Base-by-base conservation (phyloP, 2,797 vertebrate genomes). In the Psittacula derbiana region DNA sequence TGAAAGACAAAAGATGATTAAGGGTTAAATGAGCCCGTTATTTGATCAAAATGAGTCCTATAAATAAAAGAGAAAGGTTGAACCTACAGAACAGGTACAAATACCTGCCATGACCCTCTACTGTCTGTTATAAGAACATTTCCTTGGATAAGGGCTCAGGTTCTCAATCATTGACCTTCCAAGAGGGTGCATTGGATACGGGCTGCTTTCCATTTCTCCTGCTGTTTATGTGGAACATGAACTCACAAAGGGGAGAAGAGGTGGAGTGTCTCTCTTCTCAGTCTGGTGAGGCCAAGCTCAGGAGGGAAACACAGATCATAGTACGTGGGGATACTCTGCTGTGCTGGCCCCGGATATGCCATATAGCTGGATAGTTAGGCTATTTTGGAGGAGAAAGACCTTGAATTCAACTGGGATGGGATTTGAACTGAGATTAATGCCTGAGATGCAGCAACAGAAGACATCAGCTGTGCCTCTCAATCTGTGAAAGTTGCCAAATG, bases 401-500 rank as follows among this genome's bases (percentile, higher is more conserved):
- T 84, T 62, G 86, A 92, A 84, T 93, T 90, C 66, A 79, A 30
- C 40, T 60, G 52, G 46, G 90, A 76, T 74, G 16, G 0, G 40
- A 70, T 86, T 18, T 92, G 83, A 94, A 73, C 43, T 21, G 85
- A 90, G 46, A 92, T 72, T 80, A 83, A 83, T 61, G 72, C 53
- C 40, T 92, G 73, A 90, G 70, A 88, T 65, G 33, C 58, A 92
- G 67, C 70, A 80, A 52, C 67, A 89, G 88, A 80, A 92, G 66
- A 64, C 55, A 73, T 93, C 92, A 94, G 83, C 80, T 76, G 86
- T 73, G 80, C 95, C 64, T 95, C 85, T 92, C 87, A 84, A 61
- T 90, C 71, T 85, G 60, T 88, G 86, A 73, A 93, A 95, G 83
- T 36, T 95, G 92, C 90, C 80, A 94, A 95, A 94, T 85, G 80